A percentile compares a stretch with the other conserved stretches of the same genome.
These are phyloP conservation scores for Gracilinanus agilis DNA, from an alignment of 2,113 vertebrate species.

Conservation along the genomic window DNA sequence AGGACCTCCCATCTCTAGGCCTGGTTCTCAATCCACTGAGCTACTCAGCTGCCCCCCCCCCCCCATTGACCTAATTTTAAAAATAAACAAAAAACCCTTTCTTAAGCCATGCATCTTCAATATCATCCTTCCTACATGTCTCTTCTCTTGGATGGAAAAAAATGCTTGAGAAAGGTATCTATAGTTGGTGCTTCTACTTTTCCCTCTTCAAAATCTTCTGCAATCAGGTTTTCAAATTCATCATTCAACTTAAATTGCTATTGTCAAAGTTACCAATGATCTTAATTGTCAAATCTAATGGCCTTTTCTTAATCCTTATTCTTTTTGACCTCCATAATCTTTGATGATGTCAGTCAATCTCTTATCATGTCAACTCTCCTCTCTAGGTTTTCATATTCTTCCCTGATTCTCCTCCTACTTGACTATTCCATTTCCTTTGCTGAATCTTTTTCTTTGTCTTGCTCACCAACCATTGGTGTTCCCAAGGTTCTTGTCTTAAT, in stretches of 20 bases:
- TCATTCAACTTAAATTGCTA: neutral
- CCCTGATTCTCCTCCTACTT: neutral
- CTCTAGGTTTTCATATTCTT: neutral
- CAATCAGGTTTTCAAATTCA: neutral
- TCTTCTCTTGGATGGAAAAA: too few species aligned
- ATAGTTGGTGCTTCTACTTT: neutral
- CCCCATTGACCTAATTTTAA: too few species aligned
- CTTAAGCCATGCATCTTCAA: neutral
- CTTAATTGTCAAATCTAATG: neutral
- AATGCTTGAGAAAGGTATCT: neutral
- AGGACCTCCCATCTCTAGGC: too few species aligned
- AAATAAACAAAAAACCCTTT: too few species aligned
- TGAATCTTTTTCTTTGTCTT: neutral
- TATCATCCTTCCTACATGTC: neutral
- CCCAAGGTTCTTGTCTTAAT: too few species aligned
- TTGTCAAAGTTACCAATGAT: neutral
- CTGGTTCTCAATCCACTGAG: too few species aligned
- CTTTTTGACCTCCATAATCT: neutral
- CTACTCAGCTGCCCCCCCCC: too few species aligned
- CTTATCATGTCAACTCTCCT: neutral
- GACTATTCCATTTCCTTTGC: neutral
- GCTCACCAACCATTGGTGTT: neutral
- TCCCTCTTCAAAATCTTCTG: neutral
- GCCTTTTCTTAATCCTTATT: neutral
- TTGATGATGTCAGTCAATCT: neutral